These are phyloP conservation scores for Channa maculata DNA, from an alignment of 2,113 vertebrate species.

Conservation along the genomic window DNA sequence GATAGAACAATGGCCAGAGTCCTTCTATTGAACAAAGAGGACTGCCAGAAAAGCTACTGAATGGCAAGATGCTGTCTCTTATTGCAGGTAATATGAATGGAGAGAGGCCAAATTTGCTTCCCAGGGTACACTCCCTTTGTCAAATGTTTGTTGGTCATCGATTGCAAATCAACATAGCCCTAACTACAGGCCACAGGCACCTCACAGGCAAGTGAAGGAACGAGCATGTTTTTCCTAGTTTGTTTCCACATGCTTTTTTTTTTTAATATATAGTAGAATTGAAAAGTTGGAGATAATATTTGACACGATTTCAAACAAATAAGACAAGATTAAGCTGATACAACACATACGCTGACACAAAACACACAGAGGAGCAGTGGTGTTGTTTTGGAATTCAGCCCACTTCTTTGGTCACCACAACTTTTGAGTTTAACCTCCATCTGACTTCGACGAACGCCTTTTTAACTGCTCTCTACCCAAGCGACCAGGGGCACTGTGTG, in stretches of 20 bases:
- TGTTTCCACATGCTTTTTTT: neutral
- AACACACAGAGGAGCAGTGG: slow-evolving; percentile 2
- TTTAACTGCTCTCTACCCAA: slow-evolving; percentile 57
- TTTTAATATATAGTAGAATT: neutral
- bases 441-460: slow-evolving; percentile 62
- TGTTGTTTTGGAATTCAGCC: slow-evolving; percentile 60
- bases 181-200: slow-evolving; percentile 9
- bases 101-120: slow-evolving; percentile 54
- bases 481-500: slow-evolving; percentile 67
- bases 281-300: neutral
- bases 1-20: slow-evolving; percentile 78
- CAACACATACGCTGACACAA: neutral
- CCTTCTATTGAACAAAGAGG: slow-evolving; percentile 66
- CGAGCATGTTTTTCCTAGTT: neutral
- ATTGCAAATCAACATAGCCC: slow-evolving; percentile 20
- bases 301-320: slow-evolving; percentile 10
- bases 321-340: neutral
- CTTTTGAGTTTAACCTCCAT: slow-evolving; percentile 77
- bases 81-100: slow-evolving; percentile 50
- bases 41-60: slow-evolving; percentile 48
- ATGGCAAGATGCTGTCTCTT: slow-evolving; percentile 54
- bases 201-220: neutral
- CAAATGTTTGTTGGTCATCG: slow-evolving; percentile 51
- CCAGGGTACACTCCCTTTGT: slow-evolving; percentile 32
- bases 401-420: slow-evolving; percentile 70